Evolutionary conservation across 2,888 invertebrate genomes (phyloP).

Genomic region (Ceriagrion tenellum): DNA sequence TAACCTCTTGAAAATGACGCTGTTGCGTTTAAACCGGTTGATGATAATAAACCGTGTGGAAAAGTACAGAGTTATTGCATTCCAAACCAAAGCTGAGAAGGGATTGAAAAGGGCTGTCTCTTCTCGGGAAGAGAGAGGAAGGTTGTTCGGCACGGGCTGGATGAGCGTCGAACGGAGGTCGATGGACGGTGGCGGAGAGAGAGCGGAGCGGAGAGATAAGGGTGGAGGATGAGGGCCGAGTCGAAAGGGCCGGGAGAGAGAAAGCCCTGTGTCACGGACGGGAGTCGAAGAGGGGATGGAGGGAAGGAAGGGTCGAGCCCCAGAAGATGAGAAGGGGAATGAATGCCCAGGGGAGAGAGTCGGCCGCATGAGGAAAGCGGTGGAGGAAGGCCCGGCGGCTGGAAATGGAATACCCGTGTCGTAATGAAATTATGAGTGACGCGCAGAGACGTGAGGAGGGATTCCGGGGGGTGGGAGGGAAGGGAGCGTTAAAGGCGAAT

Average conservation of each 20-base stretch:
- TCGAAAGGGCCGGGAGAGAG: not conserved
- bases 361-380: not conserved
- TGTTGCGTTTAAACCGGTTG: no score
- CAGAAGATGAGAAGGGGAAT: not conserved
- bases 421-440: constrained; percentile 66
- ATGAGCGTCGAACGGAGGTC: no score
- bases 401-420: constrained; percentile 66
- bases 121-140: no score
- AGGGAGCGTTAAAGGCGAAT: not conserved
- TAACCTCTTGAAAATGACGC: no score
- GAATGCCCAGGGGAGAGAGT: not conserved
- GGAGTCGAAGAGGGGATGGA: not conserved
- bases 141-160: no score
- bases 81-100: no score
- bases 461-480: not conserved
- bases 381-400: not conserved
- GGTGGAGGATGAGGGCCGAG: no score
- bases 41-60: no score
- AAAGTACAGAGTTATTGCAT: no score
- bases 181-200: no score
- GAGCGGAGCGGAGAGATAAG: no score
- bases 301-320: not conserved
- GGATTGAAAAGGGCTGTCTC: no score
- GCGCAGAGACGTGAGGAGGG: constrained; percentile 35
- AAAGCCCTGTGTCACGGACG: constrained; percentile 53